These are phyloP conservation scores for Pterocles burchelli DNA, from an alignment of 2,113 vertebrate genomes.

Conservation along the genomic window DNA sequence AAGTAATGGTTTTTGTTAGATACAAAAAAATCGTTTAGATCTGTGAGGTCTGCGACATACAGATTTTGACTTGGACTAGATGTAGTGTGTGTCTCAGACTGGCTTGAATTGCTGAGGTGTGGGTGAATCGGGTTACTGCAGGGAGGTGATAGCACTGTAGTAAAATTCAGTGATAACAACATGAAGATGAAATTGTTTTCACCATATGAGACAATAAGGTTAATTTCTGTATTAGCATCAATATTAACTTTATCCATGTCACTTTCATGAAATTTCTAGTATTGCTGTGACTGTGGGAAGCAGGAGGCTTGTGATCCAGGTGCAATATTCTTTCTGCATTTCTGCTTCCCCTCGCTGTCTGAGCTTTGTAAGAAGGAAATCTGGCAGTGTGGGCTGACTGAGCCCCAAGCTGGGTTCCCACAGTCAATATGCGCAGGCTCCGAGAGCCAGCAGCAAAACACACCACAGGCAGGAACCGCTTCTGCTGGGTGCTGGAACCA, in stretches of 20 bases:
- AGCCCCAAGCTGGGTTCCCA: neutral
- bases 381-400: neutral
- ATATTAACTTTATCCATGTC: neutral
- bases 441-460: rapidly evolving
- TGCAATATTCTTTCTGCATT: neutral
- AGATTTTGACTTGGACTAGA: neutral
- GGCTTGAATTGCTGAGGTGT: neutral
- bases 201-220: neutral
- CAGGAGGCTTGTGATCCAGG: rapidly evolving
- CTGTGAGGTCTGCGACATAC: neutral
- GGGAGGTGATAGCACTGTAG: neutral
- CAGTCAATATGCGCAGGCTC: neutral
- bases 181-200: neutral
- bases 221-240: neutral
- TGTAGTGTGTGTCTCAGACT: neutral
- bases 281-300: neutral
- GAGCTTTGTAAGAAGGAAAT: neutral
- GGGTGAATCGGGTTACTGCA: neutral
- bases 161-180: neutral
- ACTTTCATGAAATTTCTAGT: neutral
- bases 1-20: neutral
- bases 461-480: neutral
- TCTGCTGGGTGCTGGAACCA: neutral
- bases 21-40: neutral
- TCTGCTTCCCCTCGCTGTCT: neutral